Evolutionary conservation across 2,113 vertebrate species (phyloP).

Genomic region (Petrocephalus microphthalmus): DNA sequence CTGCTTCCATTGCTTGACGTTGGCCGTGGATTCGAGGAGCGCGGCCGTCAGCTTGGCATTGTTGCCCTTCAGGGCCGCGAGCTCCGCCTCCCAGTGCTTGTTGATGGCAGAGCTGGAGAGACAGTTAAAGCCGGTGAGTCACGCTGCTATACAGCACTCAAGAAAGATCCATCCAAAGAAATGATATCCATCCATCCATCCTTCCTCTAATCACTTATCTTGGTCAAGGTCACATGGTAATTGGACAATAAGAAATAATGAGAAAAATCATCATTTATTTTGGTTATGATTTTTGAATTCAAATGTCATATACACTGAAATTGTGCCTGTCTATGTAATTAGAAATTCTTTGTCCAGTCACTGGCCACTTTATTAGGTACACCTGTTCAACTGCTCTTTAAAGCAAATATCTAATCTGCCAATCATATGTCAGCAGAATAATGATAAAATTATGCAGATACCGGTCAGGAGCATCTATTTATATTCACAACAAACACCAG

Average conservation of each 20-base stretch:
- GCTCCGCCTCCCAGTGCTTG: slow-evolving; percentile 96
- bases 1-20: slow-evolving; percentile 98
- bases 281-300: background rate
- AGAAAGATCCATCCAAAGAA: background rate
- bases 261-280: background rate
- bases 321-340: background rate
- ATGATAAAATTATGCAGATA: background rate
- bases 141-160: background rate
- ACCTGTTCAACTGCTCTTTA: background rate
- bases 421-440: background rate
- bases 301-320: background rate
- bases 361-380: background rate
- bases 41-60: slow-evolving; percentile 97
- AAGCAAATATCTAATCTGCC: background rate
- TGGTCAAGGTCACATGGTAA: background rate
- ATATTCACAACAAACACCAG: too few relatives aligned
- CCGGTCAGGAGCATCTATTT: background rate
- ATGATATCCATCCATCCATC: background rate
- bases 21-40: slow-evolving; percentile 93
- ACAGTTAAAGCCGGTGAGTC: background rate
- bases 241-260: background rate
- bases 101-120: slow-evolving; percentile 51
- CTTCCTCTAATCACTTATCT: background rate
- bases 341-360: background rate
- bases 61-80: slow-evolving; percentile 90